phyloP scores from a whole-genome alignment of 2,888 invertebrate species.

The Harpagoxenus sublaevis region DNA sequence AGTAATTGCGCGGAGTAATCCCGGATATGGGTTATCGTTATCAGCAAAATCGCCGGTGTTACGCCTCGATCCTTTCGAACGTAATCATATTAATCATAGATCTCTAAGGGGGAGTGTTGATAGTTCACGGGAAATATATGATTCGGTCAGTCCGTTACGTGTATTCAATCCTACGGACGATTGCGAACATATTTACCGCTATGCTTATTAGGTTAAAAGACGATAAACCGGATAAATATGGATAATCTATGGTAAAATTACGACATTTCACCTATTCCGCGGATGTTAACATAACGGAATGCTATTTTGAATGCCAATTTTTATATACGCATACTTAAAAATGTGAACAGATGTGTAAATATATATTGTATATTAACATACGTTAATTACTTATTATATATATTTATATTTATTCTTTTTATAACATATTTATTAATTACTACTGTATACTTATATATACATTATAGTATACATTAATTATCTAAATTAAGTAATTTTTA shows the following conservation, averaged over 20 bases:
- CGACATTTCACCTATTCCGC: not conserved
- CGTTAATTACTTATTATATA: not conserved
- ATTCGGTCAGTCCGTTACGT: slow-evolving; percentile 6
- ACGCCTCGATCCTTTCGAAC: slow-evolving; percentile 46
- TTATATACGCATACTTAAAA: not conserved
- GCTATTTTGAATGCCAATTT: not conserved
- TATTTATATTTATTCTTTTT: not conserved
- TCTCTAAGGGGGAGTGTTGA: not conserved
- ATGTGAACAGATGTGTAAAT: not conserved
- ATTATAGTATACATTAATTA: not conserved
- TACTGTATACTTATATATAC: not conserved
- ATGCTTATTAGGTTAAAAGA: slow-evolving; percentile 4
- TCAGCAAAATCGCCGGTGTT: slow-evolving; percentile 58
- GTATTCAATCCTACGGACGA: not conserved
- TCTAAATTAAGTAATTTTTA: not conserved
- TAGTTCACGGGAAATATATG: not conserved
- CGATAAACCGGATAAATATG: slow-evolving; percentile 1
- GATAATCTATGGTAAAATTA: slow-evolving; percentile 7
- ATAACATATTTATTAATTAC: not conserved
- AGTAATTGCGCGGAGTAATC: slow-evolving; percentile 82
- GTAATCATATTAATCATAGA: slow-evolving; percentile 47
- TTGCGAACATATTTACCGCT: slow-evolving; percentile 10
- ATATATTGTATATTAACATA: not conserved
- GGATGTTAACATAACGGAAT: slow-evolving; percentile 1
- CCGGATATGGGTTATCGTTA: slow-evolving; percentile 81